Evolutionary conservation across 2,888 invertebrate genomes (phyloP).

Genomic region (Tipula confusa): DNA sequence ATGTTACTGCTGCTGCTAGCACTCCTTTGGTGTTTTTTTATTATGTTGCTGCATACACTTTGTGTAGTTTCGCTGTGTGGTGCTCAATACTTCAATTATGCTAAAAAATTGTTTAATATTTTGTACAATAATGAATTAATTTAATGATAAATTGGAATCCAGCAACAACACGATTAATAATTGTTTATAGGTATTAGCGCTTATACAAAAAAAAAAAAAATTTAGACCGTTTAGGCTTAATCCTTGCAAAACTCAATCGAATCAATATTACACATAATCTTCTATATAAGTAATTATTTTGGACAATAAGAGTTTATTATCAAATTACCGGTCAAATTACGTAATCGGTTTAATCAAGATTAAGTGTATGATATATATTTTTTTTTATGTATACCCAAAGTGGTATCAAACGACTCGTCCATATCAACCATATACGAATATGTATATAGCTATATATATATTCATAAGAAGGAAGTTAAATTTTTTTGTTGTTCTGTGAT

Average conservation of each 20-base stretch:
- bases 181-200: not conserved
- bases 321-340: slow-evolving; percentile 13
- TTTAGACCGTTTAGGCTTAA: not conserved
- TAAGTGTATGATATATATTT: not conserved
- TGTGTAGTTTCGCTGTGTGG: not conserved
- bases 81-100: slow-evolving; percentile 20
- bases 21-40: not conserved
- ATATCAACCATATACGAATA: too few relatives aligned
- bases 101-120: not conserved
- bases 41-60: not conserved
- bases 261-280: not conserved
- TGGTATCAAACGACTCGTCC: not conserved
- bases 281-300: not conserved
- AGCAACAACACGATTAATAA: not conserved
- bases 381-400: not conserved
- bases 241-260: not conserved
- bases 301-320: not conserved
- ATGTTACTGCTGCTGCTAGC: not conserved
- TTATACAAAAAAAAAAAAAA: too few relatives aligned
- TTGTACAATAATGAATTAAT: not conserved
- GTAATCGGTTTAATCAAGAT: slow-evolving; percentile 20
- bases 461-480: not conserved
- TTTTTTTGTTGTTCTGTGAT: not conserved
- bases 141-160: not conserved
- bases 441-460: not conserved